Evolutionary conservation across 2,797 vertebrate species (phyloP), one percentile per base, ranked within the genome.

Genomic region (Cynopterus sphinx): DNA sequence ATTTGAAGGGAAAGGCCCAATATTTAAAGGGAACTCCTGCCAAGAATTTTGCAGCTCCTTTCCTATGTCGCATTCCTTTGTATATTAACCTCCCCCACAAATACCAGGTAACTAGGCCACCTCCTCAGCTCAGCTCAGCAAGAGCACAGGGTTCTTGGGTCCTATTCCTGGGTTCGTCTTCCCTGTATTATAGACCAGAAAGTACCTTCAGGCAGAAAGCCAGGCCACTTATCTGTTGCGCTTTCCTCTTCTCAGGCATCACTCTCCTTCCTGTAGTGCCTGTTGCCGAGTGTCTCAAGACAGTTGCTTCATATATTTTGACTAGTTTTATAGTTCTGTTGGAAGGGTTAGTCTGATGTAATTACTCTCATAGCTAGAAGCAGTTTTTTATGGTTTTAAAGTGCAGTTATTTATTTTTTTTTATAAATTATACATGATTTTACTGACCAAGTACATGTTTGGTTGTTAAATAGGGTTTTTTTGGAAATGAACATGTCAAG

Each of bases 401-500:
- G 51, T 57, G 5, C 19, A 31, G 0, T 33, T 78, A 61, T 49
- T 68, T 73, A 24, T 41, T 12, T 65, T 70, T 33, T 73, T 77
- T 90, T 87, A 51, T 43, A 78, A 83, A 61, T 89, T 79, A 90
- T 41, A 55, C 78, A 61, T 3, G n/a, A 57, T 63, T 73, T 90
- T 87, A 84, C 33, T 89, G 33, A 75, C 51, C 39, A 67, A 1
- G 90, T 86, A 57, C 28, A 91, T 26, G 65, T 96, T 79, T 61
- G 63, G 16, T 59, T 78, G 26, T 31, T 77, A 46, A 87, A 78
- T 17, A 70, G 53, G 3, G 3, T 49, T 49, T 68, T 74, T 92
- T 75, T 33, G 10, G n/a, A 93, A 94, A 84, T 93, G 74, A 91
- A 21, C 16, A 61, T 85, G 31, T 81, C 28, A 88, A 53, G 46